phyloP scores from a whole-genome alignment of 2,888 invertebrate species.

The Myopa tessellatipennis region DNA sequence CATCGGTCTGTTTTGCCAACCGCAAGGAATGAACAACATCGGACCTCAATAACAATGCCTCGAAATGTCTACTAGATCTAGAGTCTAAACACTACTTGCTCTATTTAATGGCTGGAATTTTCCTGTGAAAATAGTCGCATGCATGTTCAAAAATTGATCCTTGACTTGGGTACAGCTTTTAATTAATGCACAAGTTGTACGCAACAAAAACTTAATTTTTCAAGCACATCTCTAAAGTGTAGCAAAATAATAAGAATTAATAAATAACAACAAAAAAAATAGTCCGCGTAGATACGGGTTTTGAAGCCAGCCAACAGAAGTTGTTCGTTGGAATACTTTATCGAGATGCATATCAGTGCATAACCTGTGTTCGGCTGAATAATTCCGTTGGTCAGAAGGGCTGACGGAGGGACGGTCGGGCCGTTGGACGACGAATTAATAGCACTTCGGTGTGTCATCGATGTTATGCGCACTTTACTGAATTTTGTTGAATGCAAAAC shows the following conservation, averaged over 20 bases:
- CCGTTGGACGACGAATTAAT: not conserved
- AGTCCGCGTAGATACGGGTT: not conserved
- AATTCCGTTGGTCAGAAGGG: not conserved
- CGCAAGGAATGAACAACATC: too few relatives aligned
- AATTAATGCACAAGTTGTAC: constrained; percentile 27
- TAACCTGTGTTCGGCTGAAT: not conserved
- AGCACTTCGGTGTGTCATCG: constrained; percentile 30
- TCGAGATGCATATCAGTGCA: not conserved
- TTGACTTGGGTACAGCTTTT: constrained; percentile 13
- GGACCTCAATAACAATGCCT: not conserved
- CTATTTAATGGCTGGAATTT: constrained; percentile 28
- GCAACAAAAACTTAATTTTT: not conserved
- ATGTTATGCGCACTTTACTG: constrained; percentile 4
- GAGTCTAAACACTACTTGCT: constrained; percentile 9
- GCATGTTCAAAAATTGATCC: constrained; percentile 21
- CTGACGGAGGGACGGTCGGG: constrained; percentile 1
- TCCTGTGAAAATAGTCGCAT: constrained; percentile 1
- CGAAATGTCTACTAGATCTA: not conserved
- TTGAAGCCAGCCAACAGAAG: not conserved
- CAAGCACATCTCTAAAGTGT: not conserved
- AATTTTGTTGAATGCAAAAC: not conserved
- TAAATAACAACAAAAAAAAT: not conserved
- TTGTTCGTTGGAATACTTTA: constrained; percentile 7
- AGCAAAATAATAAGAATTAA: not conserved
- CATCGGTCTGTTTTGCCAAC: not conserved